A percentile compares a stretch with the other conserved stretches of the same genome.
Conservation (phyloP, 64 coral and sea anemone genomes). For the Porites lutea region DNA sequence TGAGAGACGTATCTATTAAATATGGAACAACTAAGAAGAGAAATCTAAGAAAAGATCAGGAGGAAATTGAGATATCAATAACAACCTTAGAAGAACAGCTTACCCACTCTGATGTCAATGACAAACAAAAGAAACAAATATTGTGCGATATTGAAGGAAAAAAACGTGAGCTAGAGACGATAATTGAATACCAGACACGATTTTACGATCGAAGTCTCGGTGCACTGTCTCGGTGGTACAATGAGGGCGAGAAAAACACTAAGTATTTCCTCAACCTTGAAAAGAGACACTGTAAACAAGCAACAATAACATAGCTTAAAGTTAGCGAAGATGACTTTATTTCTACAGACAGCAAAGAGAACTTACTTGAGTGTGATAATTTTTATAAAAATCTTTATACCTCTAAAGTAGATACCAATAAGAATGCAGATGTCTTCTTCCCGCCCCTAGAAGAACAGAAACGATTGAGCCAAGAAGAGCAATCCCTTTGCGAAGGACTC, state of each 20-base stretch:
- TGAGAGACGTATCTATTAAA: background rate
- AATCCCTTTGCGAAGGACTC: too few species aligned
- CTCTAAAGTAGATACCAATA: background rate
- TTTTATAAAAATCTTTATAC: slow-evolving; percentile 1
- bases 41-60: background rate
- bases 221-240: too few species aligned
- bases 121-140: too few species aligned
- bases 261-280: background rate
- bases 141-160: too few species aligned
- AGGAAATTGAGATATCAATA: background rate
- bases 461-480: too few species aligned
- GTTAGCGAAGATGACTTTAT: background rate
- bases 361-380: background rate
- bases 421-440: too few species aligned
- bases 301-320: background rate
- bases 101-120: background rate
- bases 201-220: slow-evolving; percentile 34
- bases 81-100: background rate
- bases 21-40: background rate
- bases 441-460: too few species aligned
- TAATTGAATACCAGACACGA: slow-evolving; percentile 25
- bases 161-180: background rate
- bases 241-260: slow-evolving; percentile 46
- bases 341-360: background rate
- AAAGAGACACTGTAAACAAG: slow-evolving; percentile 20